Base-by-base conservation (phyloP, 2,113 vertebrate species). In the Limanda limanda region DNA sequence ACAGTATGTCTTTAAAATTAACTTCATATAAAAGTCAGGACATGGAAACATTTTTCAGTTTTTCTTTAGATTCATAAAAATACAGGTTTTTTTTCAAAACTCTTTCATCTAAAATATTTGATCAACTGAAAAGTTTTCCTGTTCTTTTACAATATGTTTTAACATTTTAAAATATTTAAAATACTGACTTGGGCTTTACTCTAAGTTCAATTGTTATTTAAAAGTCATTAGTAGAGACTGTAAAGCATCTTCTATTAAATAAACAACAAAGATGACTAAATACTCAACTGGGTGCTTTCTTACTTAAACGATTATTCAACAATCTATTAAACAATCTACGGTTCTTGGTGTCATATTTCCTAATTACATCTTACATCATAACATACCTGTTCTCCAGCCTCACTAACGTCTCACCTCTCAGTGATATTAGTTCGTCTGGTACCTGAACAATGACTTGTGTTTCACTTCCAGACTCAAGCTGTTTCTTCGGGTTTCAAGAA, bases 401-500 rank as follows among this genome's bases (percentile, higher is more conserved):
- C 52, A 47, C 35, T n/a, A 48, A 76, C 48, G 31, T 24, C 31
- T n/a, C 9, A 25, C 20, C 15, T 51, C 23, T 63, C 51, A 60
- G 11, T 35, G 27, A 57, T 56, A n/a, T 62, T 1, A 15, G 2
- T 7, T 11, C 12, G 51, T 61, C 18, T 54, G 13, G 63, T 21
- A 9, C 21, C 18, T 27, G 27, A 21, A 52, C 60, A 81, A 66
- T 51, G 13, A 35, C 62, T 21, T 71, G 20, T 57, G 24, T 63
- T 83, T 60, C 8, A 57, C 35, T 20, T 79, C 63, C 60, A 48
- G 37, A 18, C 64, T 78, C 35, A 75, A 82, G 75, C 82, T 80
- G 67, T 69, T 79, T 66, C 61, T 77, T 71, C 24, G 21, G 21
- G 81, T 77, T 57, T 68, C 69, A 63, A 64, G 72, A 84, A 82